Conservation (phyloP, 2,888 invertebrate genomes). For the Lithodes maja region DNA sequence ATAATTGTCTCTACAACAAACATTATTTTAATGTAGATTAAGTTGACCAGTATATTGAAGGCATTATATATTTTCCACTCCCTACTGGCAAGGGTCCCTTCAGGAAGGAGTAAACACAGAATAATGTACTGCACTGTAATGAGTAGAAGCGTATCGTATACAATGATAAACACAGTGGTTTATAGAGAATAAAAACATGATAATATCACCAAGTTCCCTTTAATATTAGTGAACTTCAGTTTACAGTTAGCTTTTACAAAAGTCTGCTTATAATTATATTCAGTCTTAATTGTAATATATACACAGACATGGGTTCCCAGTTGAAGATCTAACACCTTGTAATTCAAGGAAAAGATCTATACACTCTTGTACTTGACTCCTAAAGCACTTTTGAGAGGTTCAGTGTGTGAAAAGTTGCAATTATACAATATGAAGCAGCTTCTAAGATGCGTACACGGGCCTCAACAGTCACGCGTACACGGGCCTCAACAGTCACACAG, state of each 20-base stretch:
- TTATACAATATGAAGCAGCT: slow-evolving; percentile 58
- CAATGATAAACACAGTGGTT: too few relatives aligned
- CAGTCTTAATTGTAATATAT: slow-evolving; percentile 62
- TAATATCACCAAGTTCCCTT: slow-evolving; percentile 67
- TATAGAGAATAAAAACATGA: too few relatives aligned
- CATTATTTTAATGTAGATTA: too few relatives aligned
- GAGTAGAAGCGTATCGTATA: too few relatives aligned
- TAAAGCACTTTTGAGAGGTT: slow-evolving; percentile 68
- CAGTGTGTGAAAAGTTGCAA: slow-evolving; percentile 56
- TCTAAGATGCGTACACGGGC: too few relatives aligned
- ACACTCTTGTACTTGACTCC: slow-evolving; percentile 66
- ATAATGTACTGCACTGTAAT: too few relatives aligned
- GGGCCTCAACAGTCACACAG: slow-evolving; percentile 46
- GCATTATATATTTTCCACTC: too few relatives aligned
- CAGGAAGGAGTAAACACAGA: too few relatives aligned
- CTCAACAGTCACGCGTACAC: too few relatives aligned
- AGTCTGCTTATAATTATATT: slow-evolving; percentile 60
- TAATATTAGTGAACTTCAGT: slow-evolving; percentile 70
- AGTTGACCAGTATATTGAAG: too few relatives aligned
- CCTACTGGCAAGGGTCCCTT: too few relatives aligned
- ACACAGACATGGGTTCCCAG: slow-evolving; percentile 62
- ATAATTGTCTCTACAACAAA: too few relatives aligned
- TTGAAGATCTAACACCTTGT: slow-evolving; percentile 52
- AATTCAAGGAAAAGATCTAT: slow-evolving; percentile 44
- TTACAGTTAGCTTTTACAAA: slow-evolving; percentile 68